These are phyloP conservation scores for Eupithecia subumbrata DNA, from an alignment of 2,888 invertebrate genomes.

Conservation along the genomic window DNA sequence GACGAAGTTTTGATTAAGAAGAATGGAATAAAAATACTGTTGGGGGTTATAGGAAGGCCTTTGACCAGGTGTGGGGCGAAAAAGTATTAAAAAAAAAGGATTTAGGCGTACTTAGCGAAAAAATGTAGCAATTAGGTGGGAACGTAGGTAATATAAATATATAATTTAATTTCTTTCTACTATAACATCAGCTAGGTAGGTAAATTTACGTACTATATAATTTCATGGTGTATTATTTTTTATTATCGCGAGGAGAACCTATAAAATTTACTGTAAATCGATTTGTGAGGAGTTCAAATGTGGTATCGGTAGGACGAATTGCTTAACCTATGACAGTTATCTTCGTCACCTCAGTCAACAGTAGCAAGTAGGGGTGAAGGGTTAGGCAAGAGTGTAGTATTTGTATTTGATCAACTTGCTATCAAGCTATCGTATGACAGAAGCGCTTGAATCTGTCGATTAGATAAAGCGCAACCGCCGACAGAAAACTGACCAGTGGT, in stretches of 20 bases:
- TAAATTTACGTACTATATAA: background rate
- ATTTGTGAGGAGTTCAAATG: background rate
- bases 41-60: background rate
- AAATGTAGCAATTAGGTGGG: background rate
- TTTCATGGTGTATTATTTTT: constrained; percentile 6
- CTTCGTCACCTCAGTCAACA: background rate
- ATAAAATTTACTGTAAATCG: background rate
- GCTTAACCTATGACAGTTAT: background rate
- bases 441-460: background rate
- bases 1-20: background rate
- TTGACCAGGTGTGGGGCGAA: background rate
- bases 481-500: too few species aligned
- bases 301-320: background rate
- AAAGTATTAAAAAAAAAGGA: background rate
- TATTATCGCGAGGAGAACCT: background rate
- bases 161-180: background rate
- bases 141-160: background rate
- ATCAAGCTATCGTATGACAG: background rate
- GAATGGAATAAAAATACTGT: too few species aligned
- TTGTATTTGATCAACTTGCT: background rate
- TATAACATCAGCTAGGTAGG: background rate
- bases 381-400: background rate
- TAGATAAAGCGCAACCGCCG: background rate
- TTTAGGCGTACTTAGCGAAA: background rate
- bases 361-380: background rate